These are phyloP conservation scores for Megatriorchis doriae DNA, from an alignment of 2,113 vertebrate species.

Conservation along the genomic window DNA sequence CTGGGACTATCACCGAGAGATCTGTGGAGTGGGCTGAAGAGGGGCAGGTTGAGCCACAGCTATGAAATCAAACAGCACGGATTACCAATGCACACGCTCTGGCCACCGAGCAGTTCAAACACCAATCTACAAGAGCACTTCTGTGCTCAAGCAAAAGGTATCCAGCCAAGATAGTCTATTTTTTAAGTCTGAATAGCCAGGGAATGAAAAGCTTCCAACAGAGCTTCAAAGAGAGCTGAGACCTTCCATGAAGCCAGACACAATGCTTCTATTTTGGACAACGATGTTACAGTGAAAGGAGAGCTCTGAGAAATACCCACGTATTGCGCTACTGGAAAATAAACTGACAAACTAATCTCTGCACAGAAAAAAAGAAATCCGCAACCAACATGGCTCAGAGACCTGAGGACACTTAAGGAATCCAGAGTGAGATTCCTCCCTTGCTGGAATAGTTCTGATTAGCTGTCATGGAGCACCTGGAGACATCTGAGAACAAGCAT, in stretches of 20 bases:
- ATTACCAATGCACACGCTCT: background rate
- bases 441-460: background rate
- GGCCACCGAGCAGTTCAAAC: background rate
- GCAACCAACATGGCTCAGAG: background rate
- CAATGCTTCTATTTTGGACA: slow-evolving; percentile 53
- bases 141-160: slow-evolving; percentile 7
- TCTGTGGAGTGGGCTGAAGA: background rate
- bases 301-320: background rate
- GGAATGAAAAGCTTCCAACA: slow-evolving; percentile 48
- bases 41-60: background rate
- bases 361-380: background rate
- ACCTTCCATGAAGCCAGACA: slow-evolving; percentile 28
- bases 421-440: background rate
- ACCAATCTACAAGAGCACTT: slow-evolving; percentile 14
- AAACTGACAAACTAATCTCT: background rate
- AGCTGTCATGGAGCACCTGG: background rate
- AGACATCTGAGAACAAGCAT: background rate
- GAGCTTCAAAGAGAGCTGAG: slow-evolving; percentile 13
- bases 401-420: background rate
- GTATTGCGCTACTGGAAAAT: background rate
- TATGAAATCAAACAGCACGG: background rate
- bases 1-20: background rate
- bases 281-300: background rate
- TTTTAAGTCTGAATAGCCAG: slow-evolving; percentile 47
- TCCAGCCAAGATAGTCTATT: slow-evolving; percentile 35